Conservation (phyloP, 2,797 vertebrate genomes). For the Emys orbicularis region DNA sequence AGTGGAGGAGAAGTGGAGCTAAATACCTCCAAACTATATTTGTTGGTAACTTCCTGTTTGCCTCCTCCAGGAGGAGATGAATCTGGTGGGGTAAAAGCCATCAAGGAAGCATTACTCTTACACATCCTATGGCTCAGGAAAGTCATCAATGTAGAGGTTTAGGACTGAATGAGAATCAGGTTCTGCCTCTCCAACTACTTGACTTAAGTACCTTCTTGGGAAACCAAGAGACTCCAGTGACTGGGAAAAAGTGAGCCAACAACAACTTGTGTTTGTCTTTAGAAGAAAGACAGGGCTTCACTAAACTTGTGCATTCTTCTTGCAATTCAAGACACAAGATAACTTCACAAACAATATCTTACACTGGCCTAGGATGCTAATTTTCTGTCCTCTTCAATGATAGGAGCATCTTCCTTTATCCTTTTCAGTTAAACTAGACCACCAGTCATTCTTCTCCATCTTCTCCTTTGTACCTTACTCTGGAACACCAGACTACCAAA, state of each 20-base stretch:
- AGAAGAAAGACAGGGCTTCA: constrained; percentile 64
- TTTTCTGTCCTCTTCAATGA: constrained; percentile 37
- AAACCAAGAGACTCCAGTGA: constrained; percentile 65
- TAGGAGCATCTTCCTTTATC: neutral
- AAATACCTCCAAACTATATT: constrained; percentile 48
- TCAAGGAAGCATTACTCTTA: constrained; percentile 37
- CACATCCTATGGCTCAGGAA: constrained; percentile 65
- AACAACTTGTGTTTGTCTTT: constrained; percentile 34
- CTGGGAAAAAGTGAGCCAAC: constrained; percentile 57
- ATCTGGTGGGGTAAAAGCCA: constrained; percentile 39
- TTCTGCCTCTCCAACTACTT: constrained; percentile 69
- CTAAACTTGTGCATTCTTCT: constrained; percentile 32
- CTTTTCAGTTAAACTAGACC: constrained; percentile 43
- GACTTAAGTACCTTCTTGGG: constrained; percentile 59
- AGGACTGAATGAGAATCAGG: constrained; percentile 66
- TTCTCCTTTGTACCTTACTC: neutral
- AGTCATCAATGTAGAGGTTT: constrained; percentile 57
- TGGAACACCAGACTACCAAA: neutral
- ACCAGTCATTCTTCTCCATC: neutral
- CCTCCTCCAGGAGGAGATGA: neutral
- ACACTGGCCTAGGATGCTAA: constrained; percentile 37
- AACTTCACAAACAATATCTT: constrained; percentile 47
- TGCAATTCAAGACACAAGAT: constrained; percentile 47
- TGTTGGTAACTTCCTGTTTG: constrained; percentile 63
- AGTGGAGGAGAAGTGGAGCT: constrained; percentile 69